A percentile compares a stretch with the other conserved stretches of the same genome.
Conservation (phyloP, 2,888 invertebrate genomes). For the Andrena bicolor region DNA sequence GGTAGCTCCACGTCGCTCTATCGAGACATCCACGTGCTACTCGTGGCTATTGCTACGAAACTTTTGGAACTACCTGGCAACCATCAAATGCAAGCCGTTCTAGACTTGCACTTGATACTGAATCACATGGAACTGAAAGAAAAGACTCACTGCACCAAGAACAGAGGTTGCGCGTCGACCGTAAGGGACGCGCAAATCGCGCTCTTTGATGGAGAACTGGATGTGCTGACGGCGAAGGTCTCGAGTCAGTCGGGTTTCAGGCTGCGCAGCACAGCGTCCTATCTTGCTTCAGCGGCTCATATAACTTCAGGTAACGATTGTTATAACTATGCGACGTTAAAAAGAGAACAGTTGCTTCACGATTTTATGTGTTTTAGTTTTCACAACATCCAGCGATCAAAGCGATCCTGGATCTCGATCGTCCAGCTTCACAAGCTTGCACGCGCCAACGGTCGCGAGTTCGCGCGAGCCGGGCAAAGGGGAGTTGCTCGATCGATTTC, state of each 20-base stretch:
- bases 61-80: constrained; percentile 84
- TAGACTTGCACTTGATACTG: constrained; percentile 87
- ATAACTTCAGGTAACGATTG: constrained; percentile 76
- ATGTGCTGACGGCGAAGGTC: constrained; percentile 84
- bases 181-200: constrained; percentile 86
- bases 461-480: constrained; percentile 80
- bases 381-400: constrained; percentile 83
- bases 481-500: constrained; percentile 87
- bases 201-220: constrained; percentile 87
- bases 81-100: constrained; percentile 85
- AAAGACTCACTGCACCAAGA: constrained; percentile 80
- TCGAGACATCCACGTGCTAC: constrained; percentile 83
- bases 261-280: constrained; percentile 81
- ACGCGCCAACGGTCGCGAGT: constrained; percentile 66
- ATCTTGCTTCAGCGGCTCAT: constrained; percentile 81
- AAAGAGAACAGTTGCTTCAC: neutral
- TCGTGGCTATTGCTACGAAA: constrained; percentile 83
- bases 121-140: constrained; percentile 86
- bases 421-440: constrained; percentile 80
- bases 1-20: constrained; percentile 75
- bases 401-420: constrained; percentile 82
- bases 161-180: constrained; percentile 82
- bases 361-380: constrained; percentile 65
- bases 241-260: constrained; percentile 81
- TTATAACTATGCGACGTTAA: neutral